Percentiles rank a stretch among this genome's conserved stretches.
These are phyloP conservation scores for Corvus hawaiiensis DNA, from an alignment of 2,113 vertebrate species.

Conservation along the genomic window DNA sequence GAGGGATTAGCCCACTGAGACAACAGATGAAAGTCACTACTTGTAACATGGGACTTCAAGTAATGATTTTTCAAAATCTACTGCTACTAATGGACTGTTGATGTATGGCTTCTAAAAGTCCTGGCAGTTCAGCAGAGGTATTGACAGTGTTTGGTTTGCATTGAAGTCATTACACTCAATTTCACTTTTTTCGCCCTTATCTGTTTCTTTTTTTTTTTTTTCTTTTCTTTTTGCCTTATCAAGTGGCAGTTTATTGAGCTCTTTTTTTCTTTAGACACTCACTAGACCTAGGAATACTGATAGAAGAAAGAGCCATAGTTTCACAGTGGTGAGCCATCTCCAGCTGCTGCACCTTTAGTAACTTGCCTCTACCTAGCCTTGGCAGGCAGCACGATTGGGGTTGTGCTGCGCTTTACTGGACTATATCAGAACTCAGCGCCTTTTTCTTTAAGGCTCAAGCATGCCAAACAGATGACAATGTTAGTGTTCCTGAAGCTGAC, in stretches of 20 bases:
- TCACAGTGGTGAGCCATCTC: not conserved
- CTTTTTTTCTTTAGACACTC: not conserved
- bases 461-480: not conserved
- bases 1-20: conserved; percentile 17
- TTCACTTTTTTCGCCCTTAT: not conserved
- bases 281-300: not conserved
- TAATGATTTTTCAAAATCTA: conserved; percentile 23
- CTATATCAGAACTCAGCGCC: not conserved
- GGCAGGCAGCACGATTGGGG: not conserved
- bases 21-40: conserved; percentile 14
- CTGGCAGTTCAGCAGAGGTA: not conserved
- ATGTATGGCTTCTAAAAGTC: not conserved
- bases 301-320: not conserved
- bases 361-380: accelerated
- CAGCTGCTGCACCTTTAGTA: not conserved
- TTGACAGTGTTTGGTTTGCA: not conserved
- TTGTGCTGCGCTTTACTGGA: not conserved
- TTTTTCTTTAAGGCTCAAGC: not conserved
- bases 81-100: not conserved
- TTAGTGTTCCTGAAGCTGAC: not conserved
- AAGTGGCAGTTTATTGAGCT: not conserved
- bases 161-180: not conserved
- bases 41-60: not conserved
- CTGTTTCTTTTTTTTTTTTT: not conserved
- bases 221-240: not conserved